A percentile compares a stretch with the other conserved stretches of the same genome.
These are phyloP conservation scores for Lycaon pictus DNA, from an alignment of 2,113 vertebrate genomes.

Conservation along the genomic window DNA sequence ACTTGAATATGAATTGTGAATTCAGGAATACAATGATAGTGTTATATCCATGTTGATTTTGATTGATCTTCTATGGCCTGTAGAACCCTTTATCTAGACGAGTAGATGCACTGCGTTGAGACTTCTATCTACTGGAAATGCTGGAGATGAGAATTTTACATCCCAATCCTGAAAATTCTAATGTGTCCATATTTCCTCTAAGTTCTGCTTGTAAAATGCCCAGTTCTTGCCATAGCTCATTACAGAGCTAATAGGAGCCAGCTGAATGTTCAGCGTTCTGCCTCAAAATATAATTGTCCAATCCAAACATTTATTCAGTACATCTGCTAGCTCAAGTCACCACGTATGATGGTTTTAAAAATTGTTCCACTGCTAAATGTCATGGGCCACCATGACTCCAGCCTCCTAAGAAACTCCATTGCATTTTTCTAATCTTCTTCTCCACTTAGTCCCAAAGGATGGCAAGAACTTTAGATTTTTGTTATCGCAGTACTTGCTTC, in stretches of 20 bases:
- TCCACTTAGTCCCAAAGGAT: fast-evolving
- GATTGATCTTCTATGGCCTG: background rate
- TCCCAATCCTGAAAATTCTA: background rate
- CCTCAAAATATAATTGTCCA: background rate
- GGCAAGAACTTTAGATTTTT: background rate
- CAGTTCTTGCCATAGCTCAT: background rate
- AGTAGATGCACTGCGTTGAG: background rate
- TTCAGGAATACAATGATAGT: background rate
- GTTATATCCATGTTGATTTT: background rate
- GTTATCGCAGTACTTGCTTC: too few species aligned
- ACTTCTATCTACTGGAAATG: background rate
- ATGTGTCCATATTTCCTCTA: background rate
- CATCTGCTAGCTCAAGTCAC: too few species aligned
- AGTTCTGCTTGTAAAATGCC: background rate
- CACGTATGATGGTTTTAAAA: too few species aligned
- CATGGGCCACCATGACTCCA: background rate
- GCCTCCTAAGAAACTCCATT: background rate
- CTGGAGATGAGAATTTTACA: background rate
- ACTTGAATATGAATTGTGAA: background rate
- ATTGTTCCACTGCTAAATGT: too few species aligned
- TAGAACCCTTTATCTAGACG: background rate
- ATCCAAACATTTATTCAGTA: background rate
- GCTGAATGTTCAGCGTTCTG: background rate
- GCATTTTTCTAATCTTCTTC: too few species aligned
- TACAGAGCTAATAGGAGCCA: background rate